A percentile compares a stretch with the other conserved stretches of the same genome.
These are phyloP conservation scores for Erynnis tages DNA, from an alignment of 2,888 invertebrate genomes.

Conservation along the genomic window DNA sequence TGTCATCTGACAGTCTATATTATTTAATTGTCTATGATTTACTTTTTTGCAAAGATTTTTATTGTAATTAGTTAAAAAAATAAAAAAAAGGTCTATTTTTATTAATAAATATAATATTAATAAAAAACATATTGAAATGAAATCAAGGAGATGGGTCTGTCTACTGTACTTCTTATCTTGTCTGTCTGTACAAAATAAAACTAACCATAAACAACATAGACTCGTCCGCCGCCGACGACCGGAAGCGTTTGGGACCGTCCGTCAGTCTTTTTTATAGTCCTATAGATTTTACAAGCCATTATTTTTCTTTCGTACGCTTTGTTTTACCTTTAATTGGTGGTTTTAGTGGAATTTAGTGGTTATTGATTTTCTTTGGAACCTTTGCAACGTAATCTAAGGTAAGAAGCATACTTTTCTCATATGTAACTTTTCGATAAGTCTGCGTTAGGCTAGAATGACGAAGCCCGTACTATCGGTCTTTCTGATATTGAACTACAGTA, in stretches of 20 bases:
- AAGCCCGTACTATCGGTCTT: slow-evolving; percentile 56
- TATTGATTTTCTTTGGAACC: slow-evolving; percentile 35
- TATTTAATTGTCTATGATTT: too few species aligned
- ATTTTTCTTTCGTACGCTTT: slow-evolving; percentile 27
- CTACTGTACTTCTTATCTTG: too few species aligned
- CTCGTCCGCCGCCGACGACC: slow-evolving; percentile 37
- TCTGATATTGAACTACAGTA: slow-evolving; percentile 41
- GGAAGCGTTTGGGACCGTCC: slow-evolving; percentile 53
- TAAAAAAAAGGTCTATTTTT: too few species aligned
- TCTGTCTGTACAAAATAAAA: too few species aligned
- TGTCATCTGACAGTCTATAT: too few species aligned
- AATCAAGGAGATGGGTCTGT: too few species aligned
- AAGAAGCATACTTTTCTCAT: slow-evolving; percentile 28
- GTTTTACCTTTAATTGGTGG: slow-evolving; percentile 29
- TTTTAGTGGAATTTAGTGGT: slow-evolving; percentile 33
- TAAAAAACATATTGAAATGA: too few species aligned
- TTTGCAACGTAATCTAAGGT: slow-evolving; percentile 34
- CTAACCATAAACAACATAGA: slow-evolving; percentile 27
- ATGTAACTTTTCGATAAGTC: slow-evolving; percentile 36
- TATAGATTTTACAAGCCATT: slow-evolving; percentile 50
- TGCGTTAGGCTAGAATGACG: slow-evolving; percentile 48
- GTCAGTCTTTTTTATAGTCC: slow-evolving; percentile 65
- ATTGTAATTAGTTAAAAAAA: too few species aligned
- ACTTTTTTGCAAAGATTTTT: too few species aligned
- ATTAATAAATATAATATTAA: too few species aligned